phyloP scores from a whole-genome alignment of 2,888 invertebrate genomes.

The Teleiodes luculella region DNA sequence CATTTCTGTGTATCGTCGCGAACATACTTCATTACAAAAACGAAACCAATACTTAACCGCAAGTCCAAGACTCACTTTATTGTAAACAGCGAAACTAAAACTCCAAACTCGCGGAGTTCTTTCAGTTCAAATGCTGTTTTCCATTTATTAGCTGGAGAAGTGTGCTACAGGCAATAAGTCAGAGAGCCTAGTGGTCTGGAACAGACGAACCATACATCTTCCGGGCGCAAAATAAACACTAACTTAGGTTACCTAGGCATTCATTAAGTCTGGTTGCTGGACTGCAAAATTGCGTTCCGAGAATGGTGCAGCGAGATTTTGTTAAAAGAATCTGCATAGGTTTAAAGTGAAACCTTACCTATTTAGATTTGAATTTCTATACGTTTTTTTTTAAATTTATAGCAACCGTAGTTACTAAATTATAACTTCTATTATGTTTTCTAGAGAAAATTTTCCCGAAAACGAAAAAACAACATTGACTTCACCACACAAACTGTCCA shows the following conservation, averaged over 20 bases:
- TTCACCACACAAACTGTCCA: too few relatives aligned
- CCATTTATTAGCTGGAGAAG: neutral
- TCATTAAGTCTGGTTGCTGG: slow-evolving; percentile 7
- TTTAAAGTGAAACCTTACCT: neutral
- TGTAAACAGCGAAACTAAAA: neutral
- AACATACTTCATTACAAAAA: too few relatives aligned
- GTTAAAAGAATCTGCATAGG: neutral
- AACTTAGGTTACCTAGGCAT: slow-evolving; percentile 5
- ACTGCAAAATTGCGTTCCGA: slow-evolving; percentile 13
- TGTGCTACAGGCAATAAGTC: neutral
- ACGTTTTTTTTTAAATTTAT: too few relatives aligned
- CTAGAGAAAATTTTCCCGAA: too few relatives aligned
- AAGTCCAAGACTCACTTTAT: neutral
- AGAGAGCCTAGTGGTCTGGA: neutral
- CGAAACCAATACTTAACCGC: too few relatives aligned
- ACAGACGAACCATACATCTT: neutral
- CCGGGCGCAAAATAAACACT: slow-evolving; percentile 5
- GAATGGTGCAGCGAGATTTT: neutral
- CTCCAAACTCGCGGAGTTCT: neutral
- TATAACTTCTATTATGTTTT: too few relatives aligned
- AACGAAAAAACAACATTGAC: too few relatives aligned
- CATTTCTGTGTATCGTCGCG: too few relatives aligned
- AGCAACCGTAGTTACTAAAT: too few relatives aligned
- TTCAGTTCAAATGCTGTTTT: neutral
- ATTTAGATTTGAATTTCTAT: too few relatives aligned